Evolutionary conservation across 2,888 invertebrate genomes (phyloP), one percentile per base, ranked within the genome.

Genomic region (Lasioglossum villosulum): DNA sequence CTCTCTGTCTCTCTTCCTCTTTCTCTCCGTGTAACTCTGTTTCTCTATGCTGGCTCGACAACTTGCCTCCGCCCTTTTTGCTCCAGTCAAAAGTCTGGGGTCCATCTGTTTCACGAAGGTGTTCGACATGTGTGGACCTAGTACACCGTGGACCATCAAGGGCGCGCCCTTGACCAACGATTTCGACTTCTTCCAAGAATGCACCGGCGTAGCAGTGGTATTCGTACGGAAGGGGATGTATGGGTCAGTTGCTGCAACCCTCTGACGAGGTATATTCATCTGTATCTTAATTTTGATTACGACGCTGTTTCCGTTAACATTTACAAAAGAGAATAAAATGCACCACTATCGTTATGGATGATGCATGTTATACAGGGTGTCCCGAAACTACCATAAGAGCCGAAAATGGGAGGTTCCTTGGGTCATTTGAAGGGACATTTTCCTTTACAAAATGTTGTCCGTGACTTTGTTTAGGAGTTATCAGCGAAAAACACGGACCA

Each of bases 91-190:
- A 88, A 89, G 86, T 89, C 91, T 90, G 89, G 79, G 78, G 76
- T 78, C 85, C 91, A 91, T 91, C 89, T 91, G 91, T 83, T 86
- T 72, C 72, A 30, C 82, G 74, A 82, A 79, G 87, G 88, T 86
- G 90, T 48, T 73, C 82, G 75, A 85, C 91, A 90, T 75, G 88
- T 88, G 90, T 74, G 75, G 63, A 34, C 48, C 12, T 48, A 23
- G n/a, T 10, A 34, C 45, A 39, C 30, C 59, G 14, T 14, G 59
- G 34, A 68, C 4, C 59, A 19, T 37, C 77, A 77, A 77, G 63
- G 34, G 45, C 52, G 4, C 12, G 76, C 34, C 86, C 71, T 72
- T 79, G 86, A 82, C 73, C 42, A 39, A 12, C 37, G n/a, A 30
- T 16, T 23, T 30, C n/a, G 16, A 34, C 23, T 68, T 68, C 52